Percentiles rank a stretch among this genome's conserved stretches.
Evolutionary conservation across 2,113 vertebrate species (phyloP).

Genomic region (Oxyura jamaicensis): DNA sequence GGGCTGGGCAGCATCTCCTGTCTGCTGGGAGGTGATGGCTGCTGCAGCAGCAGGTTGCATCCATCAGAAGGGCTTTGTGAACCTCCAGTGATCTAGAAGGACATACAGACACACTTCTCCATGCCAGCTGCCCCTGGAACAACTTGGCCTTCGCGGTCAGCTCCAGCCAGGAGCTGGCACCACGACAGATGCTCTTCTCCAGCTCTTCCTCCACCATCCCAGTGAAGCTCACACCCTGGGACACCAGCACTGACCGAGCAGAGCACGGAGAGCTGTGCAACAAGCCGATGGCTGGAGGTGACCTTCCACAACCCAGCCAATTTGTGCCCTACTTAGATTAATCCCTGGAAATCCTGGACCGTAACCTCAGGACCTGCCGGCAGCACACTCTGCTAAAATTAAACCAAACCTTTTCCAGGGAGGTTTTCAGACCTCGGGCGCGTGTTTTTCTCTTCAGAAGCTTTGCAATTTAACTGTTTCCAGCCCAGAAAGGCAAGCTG

Average conservation of each 20-base stretch:
- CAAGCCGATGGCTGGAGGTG: background rate
- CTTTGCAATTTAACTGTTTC: conserved; percentile 17
- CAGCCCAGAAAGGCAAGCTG: background rate
- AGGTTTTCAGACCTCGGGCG: conserved; percentile 22
- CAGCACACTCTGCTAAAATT: conserved; percentile 62
- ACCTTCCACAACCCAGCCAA: conserved; percentile 45
- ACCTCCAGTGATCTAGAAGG: background rate
- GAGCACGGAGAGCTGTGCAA: background rate
- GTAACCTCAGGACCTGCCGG: conserved; percentile 57
- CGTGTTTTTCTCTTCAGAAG: background rate
- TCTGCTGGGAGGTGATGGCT: rapidly evolving
- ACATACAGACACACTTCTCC: background rate
- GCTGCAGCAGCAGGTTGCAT: background rate
- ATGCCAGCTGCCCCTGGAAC: background rate
- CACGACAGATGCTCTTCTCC: background rate
- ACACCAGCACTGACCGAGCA: background rate
- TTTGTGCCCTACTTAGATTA: conserved; percentile 67
- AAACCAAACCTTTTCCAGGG: conserved; percentile 48
- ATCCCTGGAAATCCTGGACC: conserved; percentile 69
- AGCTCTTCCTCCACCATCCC: background rate
- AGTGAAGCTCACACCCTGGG: background rate
- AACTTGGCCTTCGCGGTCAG: background rate
- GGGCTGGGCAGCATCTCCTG: background rate
- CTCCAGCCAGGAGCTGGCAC: background rate
- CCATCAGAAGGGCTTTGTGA: background rate